Percentiles rank a stretch among this genome's conserved stretches.
These are phyloP conservation scores for Trisateles emortualis DNA, from an alignment of 2,888 invertebrate genomes.

Conservation along the genomic window DNA sequence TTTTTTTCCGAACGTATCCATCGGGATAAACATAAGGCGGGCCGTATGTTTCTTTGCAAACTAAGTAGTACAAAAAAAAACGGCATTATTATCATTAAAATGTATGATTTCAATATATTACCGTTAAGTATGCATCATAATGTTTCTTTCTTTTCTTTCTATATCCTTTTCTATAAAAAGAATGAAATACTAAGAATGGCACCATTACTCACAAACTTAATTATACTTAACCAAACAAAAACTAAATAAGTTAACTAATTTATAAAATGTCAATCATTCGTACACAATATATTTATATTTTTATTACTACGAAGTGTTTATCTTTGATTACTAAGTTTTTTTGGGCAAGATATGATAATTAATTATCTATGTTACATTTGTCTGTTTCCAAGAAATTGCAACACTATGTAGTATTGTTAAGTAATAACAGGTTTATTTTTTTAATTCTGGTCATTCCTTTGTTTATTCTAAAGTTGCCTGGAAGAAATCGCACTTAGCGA, in stretches of 20 bases:
- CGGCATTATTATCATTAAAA: too few relatives aligned
- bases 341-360: slow-evolving; percentile 1
- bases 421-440: too few relatives aligned
- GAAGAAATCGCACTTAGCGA: too few relatives aligned
- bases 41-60: too few relatives aligned
- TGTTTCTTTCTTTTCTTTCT: too few relatives aligned
- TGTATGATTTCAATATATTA: too few relatives aligned
- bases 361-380: slow-evolving; percentile 5
- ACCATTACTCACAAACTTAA: slow-evolving; percentile 30
- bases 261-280: slow-evolving; percentile 52
- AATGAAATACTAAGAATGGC: slow-evolving; percentile 19
- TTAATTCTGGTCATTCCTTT: too few relatives aligned
- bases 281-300: slow-evolving; percentile 3
- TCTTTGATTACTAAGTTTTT: not conserved
- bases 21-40: too few relatives aligned
- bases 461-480: too few relatives aligned
- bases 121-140: too few relatives aligned
- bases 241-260: slow-evolving; percentile 35
- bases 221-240: slow-evolving; percentile 25
- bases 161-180: slow-evolving; percentile 1
- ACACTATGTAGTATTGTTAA: not conserved
- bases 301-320: not conserved
- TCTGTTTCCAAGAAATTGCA: not conserved
- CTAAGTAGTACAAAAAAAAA: too few relatives aligned
- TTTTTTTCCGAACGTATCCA: too few relatives aligned